Evolutionary conservation across 1,140 invertebrate species (phyloP).

Genomic region (Frieseomelitta varia): DNA sequence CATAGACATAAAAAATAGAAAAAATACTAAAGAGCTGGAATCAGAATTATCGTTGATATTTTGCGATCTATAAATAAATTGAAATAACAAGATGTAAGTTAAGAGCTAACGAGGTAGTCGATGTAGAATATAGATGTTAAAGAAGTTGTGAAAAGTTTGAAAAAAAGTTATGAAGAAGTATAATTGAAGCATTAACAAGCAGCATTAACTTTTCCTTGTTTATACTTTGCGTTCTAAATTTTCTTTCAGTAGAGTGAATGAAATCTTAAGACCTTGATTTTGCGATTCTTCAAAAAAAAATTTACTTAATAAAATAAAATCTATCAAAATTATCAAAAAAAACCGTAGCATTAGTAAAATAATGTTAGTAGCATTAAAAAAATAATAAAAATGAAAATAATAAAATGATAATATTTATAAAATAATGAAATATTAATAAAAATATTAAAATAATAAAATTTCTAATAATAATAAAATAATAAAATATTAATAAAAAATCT

Average conservation of each 20-base stretch:
- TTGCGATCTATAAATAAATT: neutral
- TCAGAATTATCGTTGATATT: neutral
- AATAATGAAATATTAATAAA: no score
- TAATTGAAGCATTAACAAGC: neutral
- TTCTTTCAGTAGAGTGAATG: neutral
- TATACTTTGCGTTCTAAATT: neutral
- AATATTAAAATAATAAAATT: no score
- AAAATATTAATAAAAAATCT: no score
- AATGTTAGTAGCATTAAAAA: no score
- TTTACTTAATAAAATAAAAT: neutral
- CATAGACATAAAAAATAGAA: neutral
- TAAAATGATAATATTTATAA: no score
- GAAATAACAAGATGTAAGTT: neutral
- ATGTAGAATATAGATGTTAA: neutral
- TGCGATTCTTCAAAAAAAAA: neutral
- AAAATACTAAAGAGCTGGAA: neutral
- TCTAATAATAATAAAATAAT: no score
- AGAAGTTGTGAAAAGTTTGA: neutral
- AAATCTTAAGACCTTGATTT: neutral
- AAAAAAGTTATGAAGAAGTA: neutral
- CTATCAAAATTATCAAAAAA: no score
- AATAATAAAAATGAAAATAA: no score
- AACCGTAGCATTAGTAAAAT: no score
- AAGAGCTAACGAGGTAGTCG: neutral
- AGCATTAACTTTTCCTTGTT: neutral